phyloP scores from a whole-genome alignment of 1,140 invertebrate genomes.

The Calycopis cecrops region DNA sequence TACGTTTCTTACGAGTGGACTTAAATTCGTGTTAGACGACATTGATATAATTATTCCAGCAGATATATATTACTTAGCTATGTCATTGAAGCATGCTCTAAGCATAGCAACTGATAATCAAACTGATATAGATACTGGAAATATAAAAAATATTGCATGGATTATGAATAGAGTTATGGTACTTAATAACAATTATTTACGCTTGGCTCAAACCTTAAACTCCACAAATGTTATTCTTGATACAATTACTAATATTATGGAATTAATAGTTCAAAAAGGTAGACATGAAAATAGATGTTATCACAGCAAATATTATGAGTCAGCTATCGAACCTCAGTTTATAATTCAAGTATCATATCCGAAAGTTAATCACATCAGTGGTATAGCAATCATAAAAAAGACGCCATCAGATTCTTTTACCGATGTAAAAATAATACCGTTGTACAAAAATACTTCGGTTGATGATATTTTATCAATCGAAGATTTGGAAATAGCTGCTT shows the following conservation, averaged over 20 bases:
- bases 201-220: constrained; percentile 68
- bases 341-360: constrained; percentile 75
- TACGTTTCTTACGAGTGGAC: constrained; percentile 53
- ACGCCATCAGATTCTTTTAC: constrained; percentile 46
- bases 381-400: constrained; percentile 69
- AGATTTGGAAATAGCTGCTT: constrained; percentile 74
- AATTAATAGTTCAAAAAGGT: constrained; percentile 33
- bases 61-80: constrained; percentile 73
- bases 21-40: constrained; percentile 47
- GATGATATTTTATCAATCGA: constrained; percentile 61
- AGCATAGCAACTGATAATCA: constrained; percentile 44
- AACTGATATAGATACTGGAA: constrained; percentile 52
- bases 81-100: constrained; percentile 63
- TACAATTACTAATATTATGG: constrained; percentile 64
- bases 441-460: constrained; percentile 64
- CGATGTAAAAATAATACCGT: constrained; percentile 59
- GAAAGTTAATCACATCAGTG: constrained; percentile 71
- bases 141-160: constrained; percentile 63
- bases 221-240: constrained; percentile 75
- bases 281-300: constrained; percentile 20
- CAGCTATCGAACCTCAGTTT: constrained; percentile 63
- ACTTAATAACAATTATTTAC: constrained; percentile 60
- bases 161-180: constrained; percentile 69
- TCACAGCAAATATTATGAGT: constrained; percentile 30
- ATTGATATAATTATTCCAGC: constrained; percentile 63